Evolutionary conservation across 2,113 vertebrate genomes (phyloP), one percentile per base, ranked within the genome.

Genomic region (Rhadina sibilatrix): DNA sequence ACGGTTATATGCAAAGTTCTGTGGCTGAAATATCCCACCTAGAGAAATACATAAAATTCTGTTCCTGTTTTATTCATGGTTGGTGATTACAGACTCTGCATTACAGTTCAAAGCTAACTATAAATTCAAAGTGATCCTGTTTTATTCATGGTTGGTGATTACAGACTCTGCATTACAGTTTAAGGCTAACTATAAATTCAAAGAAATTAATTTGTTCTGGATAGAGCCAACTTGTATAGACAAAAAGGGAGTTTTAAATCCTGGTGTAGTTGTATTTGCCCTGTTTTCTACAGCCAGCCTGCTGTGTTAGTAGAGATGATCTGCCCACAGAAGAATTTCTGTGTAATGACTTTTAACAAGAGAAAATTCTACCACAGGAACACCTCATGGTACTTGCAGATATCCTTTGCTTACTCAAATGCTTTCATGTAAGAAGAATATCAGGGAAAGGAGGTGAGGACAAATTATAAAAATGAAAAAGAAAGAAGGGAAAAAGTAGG

Each of bases 291-390:
- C 1, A 10, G 30, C 7, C 50, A 87, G 28, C 37, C 53, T 71
- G n/a, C 40, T 65, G 40, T 37, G 30, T 33, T 50, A 40, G 27
- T 16, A 70, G 3, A 47, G 22, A 40, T 68, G 70, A 72, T 37
- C 27, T 50, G 64, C 50, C 50, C 3, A 8, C 42, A 63, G 47
- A 65, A n/a, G 42, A 30, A 13, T 12, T 84, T 80, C 59, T 60
- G n/a, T 52, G 17, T 52, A 47, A 66, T 49, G 57, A 59, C 35
- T 60, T 65, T 23, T 16, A 75, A 24, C 27, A 33, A 42, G 47
- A 59, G n/a, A 37, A 57, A 85, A 79, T 1, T 2, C 33, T 60
- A 35, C 0, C 0, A 60, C 49, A 81, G 31, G 42, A 37, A 37
- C 53, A 44, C 15, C 15, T 44, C 3, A 1, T 31, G 19, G 46